Evolutionary conservation across 2,113 vertebrate species (phyloP).

Genomic region (Paraplagusia blochii): DNA sequence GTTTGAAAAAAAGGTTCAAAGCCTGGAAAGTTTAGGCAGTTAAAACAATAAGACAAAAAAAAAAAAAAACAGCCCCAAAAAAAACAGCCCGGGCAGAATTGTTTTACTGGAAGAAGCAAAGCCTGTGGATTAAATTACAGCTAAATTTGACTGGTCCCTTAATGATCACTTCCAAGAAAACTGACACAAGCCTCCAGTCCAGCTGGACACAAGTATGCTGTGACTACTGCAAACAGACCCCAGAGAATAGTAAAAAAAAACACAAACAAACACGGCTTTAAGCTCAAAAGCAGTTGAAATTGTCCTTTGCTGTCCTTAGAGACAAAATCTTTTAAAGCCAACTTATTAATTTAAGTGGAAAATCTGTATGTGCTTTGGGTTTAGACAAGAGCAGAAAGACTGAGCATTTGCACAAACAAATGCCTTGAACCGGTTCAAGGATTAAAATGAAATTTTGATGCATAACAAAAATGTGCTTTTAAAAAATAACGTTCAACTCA

Average conservation of each 20-base stretch:
- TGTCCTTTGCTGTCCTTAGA: neutral
- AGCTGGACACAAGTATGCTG: slow-evolving; percentile 34
- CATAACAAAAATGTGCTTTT: no score
- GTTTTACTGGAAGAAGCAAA: slow-evolving; percentile 29
- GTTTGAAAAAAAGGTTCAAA: slow-evolving; percentile 22
- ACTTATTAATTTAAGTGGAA: no score
- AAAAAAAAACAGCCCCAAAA: neutral
- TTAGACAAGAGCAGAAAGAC: no score
- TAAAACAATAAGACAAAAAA: slow-evolving; percentile 18
- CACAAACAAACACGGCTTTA: slow-evolving; percentile 2
- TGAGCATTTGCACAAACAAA: no score
- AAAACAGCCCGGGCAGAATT: slow-evolving; percentile 14
- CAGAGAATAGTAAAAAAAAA: slow-evolving; percentile 10
- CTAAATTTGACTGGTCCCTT: slow-evolving; percentile 20
- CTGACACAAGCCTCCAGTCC: slow-evolving; percentile 29
- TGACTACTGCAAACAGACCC: slow-evolving; percentile 9
- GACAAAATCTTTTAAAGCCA: no score
- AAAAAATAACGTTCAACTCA: no score
- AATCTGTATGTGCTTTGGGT: no score
- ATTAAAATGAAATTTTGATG: no score
- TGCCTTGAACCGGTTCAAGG: no score
- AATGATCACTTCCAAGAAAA: slow-evolving; percentile 44
- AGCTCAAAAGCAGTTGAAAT: slow-evolving; percentile 5
- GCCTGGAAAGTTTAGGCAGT: slow-evolving; percentile 13
- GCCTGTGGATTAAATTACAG: slow-evolving; percentile 24